Base-by-base conservation (phyloP, 2,797 vertebrate genomes). In the Tadarida brasiliensis region DNA sequence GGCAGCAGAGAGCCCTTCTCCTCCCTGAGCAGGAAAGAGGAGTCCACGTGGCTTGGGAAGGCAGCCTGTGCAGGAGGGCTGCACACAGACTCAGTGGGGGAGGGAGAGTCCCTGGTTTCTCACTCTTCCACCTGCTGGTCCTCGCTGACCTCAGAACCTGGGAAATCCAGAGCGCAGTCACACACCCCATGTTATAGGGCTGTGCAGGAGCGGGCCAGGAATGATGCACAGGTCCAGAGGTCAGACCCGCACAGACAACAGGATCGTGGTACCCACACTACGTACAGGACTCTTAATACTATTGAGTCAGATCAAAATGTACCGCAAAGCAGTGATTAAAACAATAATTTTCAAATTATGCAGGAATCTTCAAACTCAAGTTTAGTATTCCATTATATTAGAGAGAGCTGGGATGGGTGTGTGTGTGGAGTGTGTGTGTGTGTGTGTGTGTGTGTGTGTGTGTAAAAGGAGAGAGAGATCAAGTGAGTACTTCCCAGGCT, bases 181-280 rank as follows among this genome's bases (percentile, higher is more conserved):
- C 3, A 11, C n/a, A 0, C 6, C 4, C 8, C 26, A 7, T 0
- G 1, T 1, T 0, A 7, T 11, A 81, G 4, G 57, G 14, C 5
- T 35, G 35, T 24, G 19, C 24, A 59, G 47, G 30, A 19, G 10
- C 54, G 49, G 9, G 3, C 6, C 39, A 54, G 39, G 47, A 51
- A 20, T 33, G n/a, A 30, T 30, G 4, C 26, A 26, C 44, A 47
- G 33, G 22, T 3, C 35, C 2, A 1, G 19, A 12, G 2, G 1
- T 0, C 15, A 4, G 24, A 44, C 15, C 3, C 2, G 59, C n/a
- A 35, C 19, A 67, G 11, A 63, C 15, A 68, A 8, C 28, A 12
- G n/a, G 73, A 17, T 35, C 7, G 0, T 12, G 15, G 14, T 20
- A 28, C 19, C 2, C 39, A 28, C 24, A 4, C 8, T 30, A 30